Evolutionary conservation across 2,797 vertebrate species (phyloP).

Genomic region (Phaenicophaeus curvirostris): DNA sequence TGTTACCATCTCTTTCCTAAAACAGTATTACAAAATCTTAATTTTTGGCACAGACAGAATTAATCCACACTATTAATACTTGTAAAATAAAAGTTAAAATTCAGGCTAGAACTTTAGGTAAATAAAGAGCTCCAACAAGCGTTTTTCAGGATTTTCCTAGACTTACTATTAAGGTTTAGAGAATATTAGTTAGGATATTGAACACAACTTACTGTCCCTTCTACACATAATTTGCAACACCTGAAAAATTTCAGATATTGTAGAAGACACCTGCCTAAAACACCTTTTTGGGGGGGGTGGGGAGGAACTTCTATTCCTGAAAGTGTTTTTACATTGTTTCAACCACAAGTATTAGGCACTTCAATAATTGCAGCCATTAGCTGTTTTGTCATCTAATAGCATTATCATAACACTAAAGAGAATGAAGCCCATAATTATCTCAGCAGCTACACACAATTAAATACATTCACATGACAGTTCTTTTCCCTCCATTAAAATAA

Average conservation of each 20-base stretch:
- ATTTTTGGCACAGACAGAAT: not conserved
- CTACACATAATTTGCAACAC: not conserved
- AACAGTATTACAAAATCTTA: not conserved
- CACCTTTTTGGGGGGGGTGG: accelerated
- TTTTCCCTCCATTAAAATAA: not conserved
- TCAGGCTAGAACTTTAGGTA: not conserved
- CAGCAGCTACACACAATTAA: not conserved
- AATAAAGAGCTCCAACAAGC: not conserved
- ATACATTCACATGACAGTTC: not conserved
- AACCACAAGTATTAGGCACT: not conserved
- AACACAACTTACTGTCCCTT: not conserved
- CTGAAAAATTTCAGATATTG: not conserved
- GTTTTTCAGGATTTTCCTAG: not conserved
- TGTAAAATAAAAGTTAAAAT: not conserved
- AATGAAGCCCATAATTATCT: constrained; percentile 21
- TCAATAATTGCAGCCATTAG: not conserved
- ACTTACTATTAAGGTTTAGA: not conserved
- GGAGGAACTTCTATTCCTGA: not conserved
- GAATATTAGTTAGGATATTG: not conserved
- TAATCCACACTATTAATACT: not conserved
- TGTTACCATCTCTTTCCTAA: not conserved
- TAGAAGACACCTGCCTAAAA: not conserved
- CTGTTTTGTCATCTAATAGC: constrained; percentile 3
- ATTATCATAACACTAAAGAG: not conserved
- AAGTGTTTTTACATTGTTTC: not conserved